These are phyloP conservation scores for Drosophila anceps DNA, from an alignment of 2,888 invertebrate species.

Conservation along the genomic window DNA sequence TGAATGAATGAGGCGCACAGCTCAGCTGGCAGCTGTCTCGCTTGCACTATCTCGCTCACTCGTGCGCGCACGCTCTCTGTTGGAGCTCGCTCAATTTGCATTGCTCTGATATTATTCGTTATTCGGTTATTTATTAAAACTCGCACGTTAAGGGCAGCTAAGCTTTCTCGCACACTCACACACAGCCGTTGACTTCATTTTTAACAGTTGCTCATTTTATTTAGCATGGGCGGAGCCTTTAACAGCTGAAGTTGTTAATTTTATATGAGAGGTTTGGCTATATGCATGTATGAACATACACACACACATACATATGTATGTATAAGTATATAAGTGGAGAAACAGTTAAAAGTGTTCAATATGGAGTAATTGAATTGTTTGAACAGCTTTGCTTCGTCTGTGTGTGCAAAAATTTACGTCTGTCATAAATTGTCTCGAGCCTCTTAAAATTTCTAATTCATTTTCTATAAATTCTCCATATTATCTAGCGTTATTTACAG, in stretches of 20 bases:
- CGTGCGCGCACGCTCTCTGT: conserved; percentile 13
- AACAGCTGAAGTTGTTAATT: conserved; percentile 37
- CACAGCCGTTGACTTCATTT: conserved; percentile 72
- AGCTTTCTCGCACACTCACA: conserved; percentile 42
- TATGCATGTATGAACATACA: too few relatives aligned
- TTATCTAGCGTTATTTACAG: background rate
- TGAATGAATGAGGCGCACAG: conserved; percentile 33
- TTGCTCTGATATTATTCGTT: conserved; percentile 81
- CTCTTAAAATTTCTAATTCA: background rate
- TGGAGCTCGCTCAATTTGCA: conserved; percentile 62
- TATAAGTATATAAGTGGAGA: background rate
- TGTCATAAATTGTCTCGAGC: background rate
- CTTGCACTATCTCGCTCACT: conserved; percentile 8
- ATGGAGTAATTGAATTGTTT: conserved; percentile 31
- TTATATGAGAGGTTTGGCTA: conserved; percentile 7
- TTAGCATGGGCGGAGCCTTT: conserved; percentile 70
- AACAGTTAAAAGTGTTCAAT: conserved; percentile 22
- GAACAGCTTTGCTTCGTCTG: background rate
- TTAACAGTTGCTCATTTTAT: conserved; percentile 73
- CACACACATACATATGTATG: background rate
- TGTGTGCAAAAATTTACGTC: background rate
- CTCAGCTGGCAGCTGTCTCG: conserved; percentile 3
- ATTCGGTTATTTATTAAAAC: conserved; percentile 74
- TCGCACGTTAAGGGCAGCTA: conserved; percentile 65
- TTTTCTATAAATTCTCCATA: conserved; percentile 8